phyloP scores from a whole-genome alignment of 2,797 vertebrate species.

The Otolemur crassicaudatus region DNA sequence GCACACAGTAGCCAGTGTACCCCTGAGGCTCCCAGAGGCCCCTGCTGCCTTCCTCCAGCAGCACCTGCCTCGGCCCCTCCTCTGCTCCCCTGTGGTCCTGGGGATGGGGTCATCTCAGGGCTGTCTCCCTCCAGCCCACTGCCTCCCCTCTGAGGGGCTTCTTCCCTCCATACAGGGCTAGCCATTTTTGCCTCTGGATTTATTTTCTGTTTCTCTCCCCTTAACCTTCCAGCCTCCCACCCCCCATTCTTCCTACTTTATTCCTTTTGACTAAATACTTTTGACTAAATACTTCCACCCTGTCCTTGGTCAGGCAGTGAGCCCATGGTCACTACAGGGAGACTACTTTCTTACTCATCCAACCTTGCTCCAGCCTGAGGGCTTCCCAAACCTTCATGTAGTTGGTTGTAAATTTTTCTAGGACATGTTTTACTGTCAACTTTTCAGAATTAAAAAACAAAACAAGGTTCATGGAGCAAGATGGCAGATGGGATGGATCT shows the following conservation, averaged over 20 bases:
- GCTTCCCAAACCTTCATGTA: conserved; percentile 77
- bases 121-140: conserved; percentile 56
- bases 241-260: background rate
- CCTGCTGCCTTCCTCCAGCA: conserved; percentile 68
- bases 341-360: background rate
- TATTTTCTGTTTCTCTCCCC: conserved; percentile 60
- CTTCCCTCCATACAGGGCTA: conserved; percentile 46
- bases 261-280: conserved; percentile 64
- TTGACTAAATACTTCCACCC: conserved; percentile 53
- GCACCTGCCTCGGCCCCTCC: conserved; percentile 64
- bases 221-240: background rate
- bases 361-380: conserved; percentile 44
- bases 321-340: conserved; percentile 43
- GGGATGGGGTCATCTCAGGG: conserved; percentile 68
- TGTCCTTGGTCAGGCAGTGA: conserved; percentile 11
- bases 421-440: conserved; percentile 84
- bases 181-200: conserved; percentile 77
- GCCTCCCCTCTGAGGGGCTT: conserved; percentile 68
- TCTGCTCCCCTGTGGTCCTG: conserved; percentile 66
- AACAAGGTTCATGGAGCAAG: background rate
- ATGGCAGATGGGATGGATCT: too few species aligned
- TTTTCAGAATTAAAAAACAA: conserved; percentile 81
- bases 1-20: conserved; percentile 83
- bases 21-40: background rate
- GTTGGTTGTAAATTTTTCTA: conserved; percentile 82